These are phyloP conservation scores for Cavia aperea DNA, from an alignment of 2,113 vertebrate species.

Conservation along the genomic window DNA sequence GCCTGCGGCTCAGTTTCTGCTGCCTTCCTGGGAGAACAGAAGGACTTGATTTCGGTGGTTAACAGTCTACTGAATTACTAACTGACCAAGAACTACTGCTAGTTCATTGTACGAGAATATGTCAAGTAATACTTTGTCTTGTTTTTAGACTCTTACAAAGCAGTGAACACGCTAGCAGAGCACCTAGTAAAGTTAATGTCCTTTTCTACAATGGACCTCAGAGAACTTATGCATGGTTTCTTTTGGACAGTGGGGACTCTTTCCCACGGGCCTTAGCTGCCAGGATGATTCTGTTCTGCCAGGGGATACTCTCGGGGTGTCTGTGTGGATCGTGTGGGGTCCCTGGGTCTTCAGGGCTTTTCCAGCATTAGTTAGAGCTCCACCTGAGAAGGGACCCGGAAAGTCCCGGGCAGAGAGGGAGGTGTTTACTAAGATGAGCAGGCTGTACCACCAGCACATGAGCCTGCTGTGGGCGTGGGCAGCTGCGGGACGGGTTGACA, in stretches of 20 bases:
- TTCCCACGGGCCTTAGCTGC: no score
- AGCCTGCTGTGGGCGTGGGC: not conserved
- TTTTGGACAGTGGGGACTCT: not conserved
- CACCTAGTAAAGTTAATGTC: not conserved
- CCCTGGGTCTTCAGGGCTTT: rapidly evolving
- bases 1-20: no score
- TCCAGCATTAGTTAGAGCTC: not conserved
- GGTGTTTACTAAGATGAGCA: rapidly evolving
- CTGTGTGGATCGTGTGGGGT: rapidly evolving
- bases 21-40: not conserved
- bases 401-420: not conserved
- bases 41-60: not conserved
- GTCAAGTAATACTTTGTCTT: not conserved
- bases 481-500: constrained; percentile 1
- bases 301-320: not conserved
- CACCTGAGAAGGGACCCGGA: not conserved
- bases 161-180: rapidly evolving
- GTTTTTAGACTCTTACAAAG: not conserved
- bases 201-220: not conserved
- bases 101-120: not conserved
- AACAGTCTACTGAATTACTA: not conserved
- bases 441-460: not conserved
- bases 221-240: not conserved
- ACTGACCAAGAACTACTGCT: no score
- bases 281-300: not conserved